These are phyloP conservation scores for Lepeophtheirus nordmannii DNA, from an alignment of 2,888 invertebrate genomes.

Conservation along the genomic window DNA sequence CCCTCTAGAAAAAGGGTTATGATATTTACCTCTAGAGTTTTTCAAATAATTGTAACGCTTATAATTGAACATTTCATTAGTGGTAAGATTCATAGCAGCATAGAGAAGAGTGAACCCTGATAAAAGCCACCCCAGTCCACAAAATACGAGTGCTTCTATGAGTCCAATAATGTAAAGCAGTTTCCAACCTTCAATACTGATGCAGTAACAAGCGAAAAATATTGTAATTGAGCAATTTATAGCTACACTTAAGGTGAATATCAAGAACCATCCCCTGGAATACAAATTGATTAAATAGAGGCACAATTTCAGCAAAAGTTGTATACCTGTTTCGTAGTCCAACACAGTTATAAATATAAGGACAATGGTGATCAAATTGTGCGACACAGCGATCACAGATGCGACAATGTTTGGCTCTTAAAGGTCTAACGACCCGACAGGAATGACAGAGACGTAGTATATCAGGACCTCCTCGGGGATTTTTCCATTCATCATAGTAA, in stretches of 20 bases:
- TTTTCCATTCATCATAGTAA: conserved; percentile 81
- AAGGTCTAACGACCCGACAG: conserved; percentile 67
- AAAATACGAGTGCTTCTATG: conserved; percentile 65
- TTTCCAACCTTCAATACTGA: conserved; percentile 68
- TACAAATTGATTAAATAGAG: conserved; percentile 4
- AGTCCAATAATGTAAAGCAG: conserved; percentile 66
- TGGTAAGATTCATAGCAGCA: conserved; percentile 81
- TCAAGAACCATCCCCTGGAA: conserved; percentile 72
- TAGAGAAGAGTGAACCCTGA: conserved; percentile 78
- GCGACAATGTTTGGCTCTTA: conserved; percentile 78
- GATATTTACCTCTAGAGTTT: conserved; percentile 70
- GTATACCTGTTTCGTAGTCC: conserved; percentile 60
- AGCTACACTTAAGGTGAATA: conserved; percentile 71
- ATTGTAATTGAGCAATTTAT: conserved; percentile 73
- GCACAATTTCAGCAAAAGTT: background rate
- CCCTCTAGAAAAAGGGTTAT: conserved; percentile 81
- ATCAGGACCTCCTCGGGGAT: conserved; percentile 43
- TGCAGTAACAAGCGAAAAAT: conserved; percentile 70
- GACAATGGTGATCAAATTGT: conserved; percentile 87
- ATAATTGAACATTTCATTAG: conserved; percentile 87
- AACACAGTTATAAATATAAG: conserved; percentile 87
- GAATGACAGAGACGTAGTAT: conserved; percentile 61
- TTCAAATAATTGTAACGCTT: conserved; percentile 75
- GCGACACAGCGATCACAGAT: conserved; percentile 75
- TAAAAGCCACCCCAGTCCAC: conserved; percentile 68